These are phyloP conservation scores for Nyctibius grandis DNA, from an alignment of 2,797 vertebrate genomes.

Conservation along the genomic window DNA sequence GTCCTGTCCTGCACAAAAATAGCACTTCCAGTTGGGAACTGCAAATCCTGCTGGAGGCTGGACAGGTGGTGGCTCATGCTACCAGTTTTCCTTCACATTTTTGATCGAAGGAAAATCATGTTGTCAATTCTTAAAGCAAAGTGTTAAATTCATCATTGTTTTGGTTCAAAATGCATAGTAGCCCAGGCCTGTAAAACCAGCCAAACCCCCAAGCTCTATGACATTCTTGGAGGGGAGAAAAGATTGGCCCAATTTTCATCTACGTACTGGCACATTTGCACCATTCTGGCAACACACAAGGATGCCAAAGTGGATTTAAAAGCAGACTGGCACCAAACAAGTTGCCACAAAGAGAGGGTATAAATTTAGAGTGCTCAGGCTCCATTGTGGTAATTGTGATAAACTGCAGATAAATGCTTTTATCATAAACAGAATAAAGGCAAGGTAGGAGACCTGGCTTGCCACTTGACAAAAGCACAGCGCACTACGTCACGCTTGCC, in stretches of 20 bases:
- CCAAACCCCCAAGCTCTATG: neutral
- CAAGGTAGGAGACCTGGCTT: neutral
- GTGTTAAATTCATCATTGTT: neutral
- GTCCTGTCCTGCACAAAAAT: neutral
- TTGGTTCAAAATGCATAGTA: neutral
- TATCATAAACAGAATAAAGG: neutral
- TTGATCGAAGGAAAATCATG: neutral
- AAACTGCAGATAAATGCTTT: constrained; percentile 9
- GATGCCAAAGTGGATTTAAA: neutral
- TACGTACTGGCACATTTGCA: neutral
- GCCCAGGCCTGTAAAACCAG: neutral
- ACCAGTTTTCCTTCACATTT: neutral
- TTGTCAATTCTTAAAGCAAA: neutral
- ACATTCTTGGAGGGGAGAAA: neutral
- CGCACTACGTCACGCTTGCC: neutral
- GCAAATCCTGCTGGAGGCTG: neutral
- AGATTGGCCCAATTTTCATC: neutral
- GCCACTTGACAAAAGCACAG: neutral
- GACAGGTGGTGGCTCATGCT: neutral
- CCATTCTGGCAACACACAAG: neutral
- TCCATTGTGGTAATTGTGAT: neutral
- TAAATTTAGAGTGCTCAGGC: neutral
- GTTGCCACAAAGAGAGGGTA: constrained; percentile 8
- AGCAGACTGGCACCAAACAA: neutral
- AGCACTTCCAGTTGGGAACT: neutral